phyloP scores from a whole-genome alignment of 37 sponge, comb jelly and placozoan genomes.

The Spongia lamella region DNA sequence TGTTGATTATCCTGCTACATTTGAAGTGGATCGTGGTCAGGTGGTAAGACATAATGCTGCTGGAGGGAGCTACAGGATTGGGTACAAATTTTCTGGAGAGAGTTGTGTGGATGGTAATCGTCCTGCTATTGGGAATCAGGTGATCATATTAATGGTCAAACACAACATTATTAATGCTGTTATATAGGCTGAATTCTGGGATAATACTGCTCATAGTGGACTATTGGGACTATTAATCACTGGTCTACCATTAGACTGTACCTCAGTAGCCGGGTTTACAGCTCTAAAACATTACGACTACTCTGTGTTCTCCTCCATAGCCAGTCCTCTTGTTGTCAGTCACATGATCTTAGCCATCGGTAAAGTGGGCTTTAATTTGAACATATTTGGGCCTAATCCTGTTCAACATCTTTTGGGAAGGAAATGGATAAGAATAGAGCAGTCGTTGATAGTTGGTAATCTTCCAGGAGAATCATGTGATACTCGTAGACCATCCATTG shows the following conservation, averaged over 20 bases:
- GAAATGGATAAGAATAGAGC: slow-evolving; percentile 57
- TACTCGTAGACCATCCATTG: slow-evolving; percentile 25
- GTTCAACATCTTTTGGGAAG: slow-evolving; percentile 68
- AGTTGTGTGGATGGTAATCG: slow-evolving; percentile 32
- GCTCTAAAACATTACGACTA: slow-evolving; percentile 75
- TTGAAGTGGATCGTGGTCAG: slow-evolving; percentile 72
- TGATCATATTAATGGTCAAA: slow-evolving; percentile 8
- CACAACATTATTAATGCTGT: neutral
- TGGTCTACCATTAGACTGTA: slow-evolving; percentile 61
- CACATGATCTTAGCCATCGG: slow-evolving; percentile 61
- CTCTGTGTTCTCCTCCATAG: slow-evolving; percentile 75
- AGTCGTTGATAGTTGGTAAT: slow-evolving; percentile 68
- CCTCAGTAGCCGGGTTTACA: slow-evolving; percentile 71
- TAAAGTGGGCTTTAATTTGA: slow-evolving; percentile 79
- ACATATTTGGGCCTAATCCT: slow-evolving; percentile 86
- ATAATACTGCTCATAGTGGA: slow-evolving; percentile 77
- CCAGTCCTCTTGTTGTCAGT: slow-evolving; percentile 55
- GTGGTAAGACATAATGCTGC: slow-evolving; percentile 68
- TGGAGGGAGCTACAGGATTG: slow-evolving; percentile 66
- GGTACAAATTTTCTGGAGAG: slow-evolving; percentile 65
- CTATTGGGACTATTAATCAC: slow-evolving; percentile 61
- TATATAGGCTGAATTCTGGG: slow-evolving; percentile 70
- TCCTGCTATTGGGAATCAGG: slow-evolving; percentile 1
- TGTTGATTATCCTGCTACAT: slow-evolving; percentile 87
- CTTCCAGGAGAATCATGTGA: slow-evolving; percentile 53